Conservation (phyloP, 2,888 invertebrate species). For the Macroteleia sp. region DNA sequence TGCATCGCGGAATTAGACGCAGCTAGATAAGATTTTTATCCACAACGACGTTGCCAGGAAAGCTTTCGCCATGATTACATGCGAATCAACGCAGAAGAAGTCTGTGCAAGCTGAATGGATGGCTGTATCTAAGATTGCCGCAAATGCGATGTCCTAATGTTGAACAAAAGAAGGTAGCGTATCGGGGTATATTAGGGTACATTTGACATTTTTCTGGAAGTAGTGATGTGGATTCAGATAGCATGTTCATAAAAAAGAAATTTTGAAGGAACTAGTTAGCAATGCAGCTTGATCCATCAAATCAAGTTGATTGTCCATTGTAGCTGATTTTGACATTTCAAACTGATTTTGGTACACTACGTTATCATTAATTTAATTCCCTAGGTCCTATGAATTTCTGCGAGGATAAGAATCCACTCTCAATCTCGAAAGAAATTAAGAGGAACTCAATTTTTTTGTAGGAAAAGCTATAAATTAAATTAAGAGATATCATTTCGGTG, state of each 20-base stretch:
- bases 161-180: neutral
- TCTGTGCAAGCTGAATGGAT: constrained; percentile 1
- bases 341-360: no score
- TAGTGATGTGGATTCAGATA: constrained; percentile 9
- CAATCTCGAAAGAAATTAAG: no score
- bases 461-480: neutral
- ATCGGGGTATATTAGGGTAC: neutral
- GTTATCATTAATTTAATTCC: no score
- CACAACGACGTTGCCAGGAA: constrained; percentile 42
- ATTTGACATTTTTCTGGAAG: neutral
- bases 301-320: constrained; percentile 5
- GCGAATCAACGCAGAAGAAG: constrained; percentile 21
- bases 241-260: constrained; percentile 6
- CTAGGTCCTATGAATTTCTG: no score
- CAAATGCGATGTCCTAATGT: constrained; percentile 16
- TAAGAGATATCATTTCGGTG: neutral
- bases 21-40: constrained; percentile 62
- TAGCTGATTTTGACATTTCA: neutral
- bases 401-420: no score
- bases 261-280: neutral
- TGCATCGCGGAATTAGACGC: constrained; percentile 26
- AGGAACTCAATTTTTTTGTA: no score
- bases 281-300: neutral
- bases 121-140: neutral
- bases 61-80: constrained; percentile 58